phyloP scores from a whole-genome alignment of 2,113 vertebrate species.

The Nansenia antarctica region DNA sequence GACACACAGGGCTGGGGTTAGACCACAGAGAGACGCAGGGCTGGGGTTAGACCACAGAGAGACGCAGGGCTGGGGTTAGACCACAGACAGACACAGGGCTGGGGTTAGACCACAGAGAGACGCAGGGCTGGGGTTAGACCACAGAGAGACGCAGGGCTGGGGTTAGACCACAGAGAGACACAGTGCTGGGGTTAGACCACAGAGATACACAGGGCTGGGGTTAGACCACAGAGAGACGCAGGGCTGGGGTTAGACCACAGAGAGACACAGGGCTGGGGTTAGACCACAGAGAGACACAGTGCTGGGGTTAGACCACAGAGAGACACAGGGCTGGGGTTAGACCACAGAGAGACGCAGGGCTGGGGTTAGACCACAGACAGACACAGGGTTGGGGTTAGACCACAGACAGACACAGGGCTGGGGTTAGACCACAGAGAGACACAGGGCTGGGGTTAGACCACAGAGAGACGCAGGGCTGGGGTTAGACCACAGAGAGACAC shows the following conservation, averaged over 20 bases:
- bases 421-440: too few relatives aligned
- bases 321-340: too few relatives aligned
- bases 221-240: background rate
- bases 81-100: too few relatives aligned
- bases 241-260: slow-evolving; percentile 17
- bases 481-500: too few relatives aligned
- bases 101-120: background rate
- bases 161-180: background rate
- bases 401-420: background rate
- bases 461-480: background rate
- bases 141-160: too few relatives aligned
- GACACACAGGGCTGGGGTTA: slow-evolving; percentile 8
- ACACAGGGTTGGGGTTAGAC: too few relatives aligned
- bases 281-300: background rate
- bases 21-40: too few relatives aligned
- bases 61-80: slow-evolving; percentile 13
- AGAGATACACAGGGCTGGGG: too few relatives aligned
- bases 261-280: too few relatives aligned
- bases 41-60: background rate
- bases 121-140: slow-evolving; percentile 13
- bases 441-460: background rate
- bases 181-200: slow-evolving; percentile 14
- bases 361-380: too few relatives aligned
- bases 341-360: background rate
- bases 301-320: too few relatives aligned